A percentile compares a stretch with the other conserved stretches of the same genome.
Conservation (phyloP, 2,797 vertebrate genomes). For the Martes flavigula region DNA sequence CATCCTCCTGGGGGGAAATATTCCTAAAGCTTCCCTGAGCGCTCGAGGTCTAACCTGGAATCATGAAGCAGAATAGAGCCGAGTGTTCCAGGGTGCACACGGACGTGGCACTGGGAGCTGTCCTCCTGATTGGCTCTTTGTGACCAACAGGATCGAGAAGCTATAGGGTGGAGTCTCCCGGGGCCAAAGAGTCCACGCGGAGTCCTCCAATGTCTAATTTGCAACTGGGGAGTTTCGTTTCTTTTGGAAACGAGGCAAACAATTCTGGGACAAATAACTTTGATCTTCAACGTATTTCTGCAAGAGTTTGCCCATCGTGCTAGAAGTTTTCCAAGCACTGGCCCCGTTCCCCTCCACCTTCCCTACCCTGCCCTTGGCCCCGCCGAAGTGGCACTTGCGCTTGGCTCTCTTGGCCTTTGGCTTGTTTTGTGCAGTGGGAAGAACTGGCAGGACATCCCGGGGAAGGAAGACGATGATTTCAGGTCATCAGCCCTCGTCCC, state of each 20-base stretch:
- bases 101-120: accelerated
- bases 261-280: neutral
- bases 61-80: neutral
- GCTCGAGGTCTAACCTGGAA: neutral
- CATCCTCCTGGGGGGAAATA: neutral
- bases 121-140: too few species aligned
- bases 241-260: neutral
- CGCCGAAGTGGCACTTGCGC: accelerated
- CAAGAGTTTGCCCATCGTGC: neutral
- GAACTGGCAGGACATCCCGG: neutral
- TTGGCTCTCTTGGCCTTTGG: neutral
- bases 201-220: neutral
- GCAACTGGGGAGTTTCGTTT: neutral
- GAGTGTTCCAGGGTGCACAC: accelerated
- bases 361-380: neutral
- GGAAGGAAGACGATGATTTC: neutral
- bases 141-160: neutral
- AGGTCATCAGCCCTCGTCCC: neutral
- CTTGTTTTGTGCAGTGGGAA: neutral
- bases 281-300: neutral
- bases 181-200: neutral
- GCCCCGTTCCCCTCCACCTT: neutral
- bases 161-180: neutral
- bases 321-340: neutral
- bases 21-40: too few species aligned